Evolutionary conservation across 2,888 invertebrate genomes (phyloP).

Genomic region (Chaitophorus viminalis): DNA sequence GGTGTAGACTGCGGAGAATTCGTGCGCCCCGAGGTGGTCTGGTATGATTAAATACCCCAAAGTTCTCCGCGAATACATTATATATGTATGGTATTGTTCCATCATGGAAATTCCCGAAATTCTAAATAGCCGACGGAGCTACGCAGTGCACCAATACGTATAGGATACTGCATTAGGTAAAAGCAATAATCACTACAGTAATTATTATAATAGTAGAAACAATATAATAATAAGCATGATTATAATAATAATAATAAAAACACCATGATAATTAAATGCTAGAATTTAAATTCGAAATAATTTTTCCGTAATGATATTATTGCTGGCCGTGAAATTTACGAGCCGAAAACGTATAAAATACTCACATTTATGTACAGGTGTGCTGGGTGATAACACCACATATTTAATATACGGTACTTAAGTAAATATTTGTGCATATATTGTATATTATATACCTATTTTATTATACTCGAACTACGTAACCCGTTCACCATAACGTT

Average conservation of each 20-base stretch:
- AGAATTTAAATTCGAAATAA: neutral
- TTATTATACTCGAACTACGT: neutral
- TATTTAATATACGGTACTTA: neutral
- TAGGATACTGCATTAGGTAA: too few species aligned
- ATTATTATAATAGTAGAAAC: neutral
- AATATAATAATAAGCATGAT: neutral
- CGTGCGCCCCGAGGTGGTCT: too few species aligned
- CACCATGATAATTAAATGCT: neutral
- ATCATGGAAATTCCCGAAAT: too few species aligned
- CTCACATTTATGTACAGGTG: neutral
- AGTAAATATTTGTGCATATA: neutral
- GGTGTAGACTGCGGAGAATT: too few species aligned
- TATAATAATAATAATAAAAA: neutral
- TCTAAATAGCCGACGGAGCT: too few species aligned
- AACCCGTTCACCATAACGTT: neutral
- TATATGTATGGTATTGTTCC: too few species aligned
- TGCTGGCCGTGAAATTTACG: conserved; percentile 21
- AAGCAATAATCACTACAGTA: too few species aligned
- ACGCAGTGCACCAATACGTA: too few species aligned
- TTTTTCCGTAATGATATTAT: too few species aligned
- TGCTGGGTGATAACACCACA: neutral
- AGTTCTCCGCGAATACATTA: too few species aligned
- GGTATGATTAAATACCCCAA: too few species aligned
- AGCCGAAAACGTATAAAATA: neutral
- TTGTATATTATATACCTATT: neutral